These are phyloP conservation scores for Caenorhabditis doughertyi DNA, from an alignment of 2,888 invertebrate genomes.

Conservation along the genomic window DNA sequence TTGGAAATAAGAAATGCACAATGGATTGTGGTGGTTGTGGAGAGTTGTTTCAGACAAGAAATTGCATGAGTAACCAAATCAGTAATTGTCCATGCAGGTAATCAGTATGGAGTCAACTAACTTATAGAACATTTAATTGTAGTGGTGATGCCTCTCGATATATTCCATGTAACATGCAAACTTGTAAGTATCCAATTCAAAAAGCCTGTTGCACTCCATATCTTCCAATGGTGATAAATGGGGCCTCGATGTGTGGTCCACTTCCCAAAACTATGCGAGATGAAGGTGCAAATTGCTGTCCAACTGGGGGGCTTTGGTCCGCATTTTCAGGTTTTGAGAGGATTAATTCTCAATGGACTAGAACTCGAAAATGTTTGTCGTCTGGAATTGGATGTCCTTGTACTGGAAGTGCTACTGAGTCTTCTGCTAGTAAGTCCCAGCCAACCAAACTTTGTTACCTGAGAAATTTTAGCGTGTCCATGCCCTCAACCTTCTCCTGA, in stretches of 20 bases:
- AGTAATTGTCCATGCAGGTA: slow-evolving; percentile 9
- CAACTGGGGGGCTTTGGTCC: slow-evolving; percentile 11
- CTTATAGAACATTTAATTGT: background rate
- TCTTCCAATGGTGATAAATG: slow-evolving; percentile 35
- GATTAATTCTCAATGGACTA: background rate
- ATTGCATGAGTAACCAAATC: background rate
- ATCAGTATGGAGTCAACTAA: background rate
- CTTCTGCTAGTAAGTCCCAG: background rate
- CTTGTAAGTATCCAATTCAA: slow-evolving; percentile 11
- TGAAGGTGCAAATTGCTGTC: slow-evolving; percentile 1
- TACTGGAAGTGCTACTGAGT: background rate
- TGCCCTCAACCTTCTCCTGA: background rate
- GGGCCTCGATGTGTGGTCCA: slow-evolving; percentile 23
- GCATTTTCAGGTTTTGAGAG: background rate
- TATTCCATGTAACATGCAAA: slow-evolving; percentile 7
- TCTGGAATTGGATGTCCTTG: background rate
- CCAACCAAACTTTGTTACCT: background rate
- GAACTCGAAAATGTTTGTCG: background rate
- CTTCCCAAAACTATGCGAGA: slow-evolving; percentile 14
- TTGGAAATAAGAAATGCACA: slow-evolving; percentile 2
- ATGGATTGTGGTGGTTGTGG: slow-evolving; percentile 33
- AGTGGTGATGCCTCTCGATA: background rate
- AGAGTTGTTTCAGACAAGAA: slow-evolving; percentile 20
- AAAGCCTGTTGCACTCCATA: slow-evolving; percentile 27
- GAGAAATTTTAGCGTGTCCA: background rate